A percentile compares a stretch with the other conserved stretches of the same genome.
Conservation (phyloP, 2,888 invertebrate genomes). For the Spisula subtruncata region DNA sequence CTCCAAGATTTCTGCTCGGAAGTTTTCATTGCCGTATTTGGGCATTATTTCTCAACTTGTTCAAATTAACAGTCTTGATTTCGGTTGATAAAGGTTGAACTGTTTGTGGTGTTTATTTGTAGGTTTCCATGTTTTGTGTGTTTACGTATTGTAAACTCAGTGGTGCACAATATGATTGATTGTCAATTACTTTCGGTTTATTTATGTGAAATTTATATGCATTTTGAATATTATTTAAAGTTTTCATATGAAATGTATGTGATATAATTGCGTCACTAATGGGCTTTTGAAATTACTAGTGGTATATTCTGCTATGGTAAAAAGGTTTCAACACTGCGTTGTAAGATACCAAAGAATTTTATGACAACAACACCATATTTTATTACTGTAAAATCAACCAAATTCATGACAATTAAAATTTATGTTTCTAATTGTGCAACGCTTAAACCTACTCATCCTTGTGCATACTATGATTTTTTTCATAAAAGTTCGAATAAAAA, state of each 20-base stretch:
- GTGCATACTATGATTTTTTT: background rate
- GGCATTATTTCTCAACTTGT: background rate
- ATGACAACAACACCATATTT: background rate
- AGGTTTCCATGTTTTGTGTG: background rate
- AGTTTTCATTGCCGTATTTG: slow-evolving; percentile 6
- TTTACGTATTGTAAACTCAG: background rate
- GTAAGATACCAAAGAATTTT: too few relatives aligned
- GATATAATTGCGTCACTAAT: background rate
- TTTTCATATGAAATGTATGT: background rate
- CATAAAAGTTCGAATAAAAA: too few relatives aligned
- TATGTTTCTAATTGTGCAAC: background rate
- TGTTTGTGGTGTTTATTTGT: background rate
- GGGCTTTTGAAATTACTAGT: too few relatives aligned
- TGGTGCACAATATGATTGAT: too few relatives aligned
- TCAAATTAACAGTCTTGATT: slow-evolving; percentile 3
- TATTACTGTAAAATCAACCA: background rate
- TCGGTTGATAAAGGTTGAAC: background rate
- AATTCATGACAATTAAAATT: too few relatives aligned
- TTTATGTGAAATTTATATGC: background rate
- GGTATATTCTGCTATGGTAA: too few relatives aligned
- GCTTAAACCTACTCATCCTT: background rate
- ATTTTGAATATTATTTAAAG: background rate
- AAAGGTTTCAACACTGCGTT: too few relatives aligned
- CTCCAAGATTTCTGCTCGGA: background rate
- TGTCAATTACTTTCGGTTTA: too few relatives aligned